These are phyloP conservation scores for Meriones psammophilus DNA, from an alignment of 2,797 vertebrate genomes.

Conservation along the genomic window DNA sequence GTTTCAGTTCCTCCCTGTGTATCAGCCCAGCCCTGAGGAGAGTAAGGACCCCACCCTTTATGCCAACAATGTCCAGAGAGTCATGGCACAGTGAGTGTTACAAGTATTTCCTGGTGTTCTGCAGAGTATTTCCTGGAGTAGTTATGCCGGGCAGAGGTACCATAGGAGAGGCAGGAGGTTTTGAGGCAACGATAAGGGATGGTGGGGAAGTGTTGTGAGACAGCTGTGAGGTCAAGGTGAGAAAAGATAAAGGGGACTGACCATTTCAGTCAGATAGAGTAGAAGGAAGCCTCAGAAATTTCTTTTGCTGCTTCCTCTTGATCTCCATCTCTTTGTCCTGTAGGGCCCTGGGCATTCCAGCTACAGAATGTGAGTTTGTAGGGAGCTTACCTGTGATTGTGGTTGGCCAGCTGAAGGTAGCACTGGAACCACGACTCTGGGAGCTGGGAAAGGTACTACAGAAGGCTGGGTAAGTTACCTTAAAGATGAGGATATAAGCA, in stretches of 20 bases:
- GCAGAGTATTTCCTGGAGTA: constrained; percentile 64
- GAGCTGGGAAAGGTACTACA: constrained; percentile 88
- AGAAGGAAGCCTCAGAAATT: background rate
- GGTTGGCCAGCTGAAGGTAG: constrained; percentile 91
- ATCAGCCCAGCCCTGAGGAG: constrained; percentile 92
- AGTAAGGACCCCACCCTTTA: constrained; percentile 91
- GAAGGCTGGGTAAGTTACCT: constrained; percentile 87
- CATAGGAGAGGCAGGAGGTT: background rate
- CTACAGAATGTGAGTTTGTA: constrained; percentile 93
- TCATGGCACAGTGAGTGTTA: constrained; percentile 93
- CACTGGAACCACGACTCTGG: constrained; percentile 90
- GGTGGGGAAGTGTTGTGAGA: too few species aligned
- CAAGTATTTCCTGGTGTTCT: constrained; percentile 60
- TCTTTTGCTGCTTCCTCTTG: background rate
- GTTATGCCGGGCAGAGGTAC: background rate
- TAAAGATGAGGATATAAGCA: background rate
- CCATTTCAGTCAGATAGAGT: background rate
- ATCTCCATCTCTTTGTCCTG: background rate
- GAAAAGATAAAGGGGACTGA: background rate
- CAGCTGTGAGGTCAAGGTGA: too few species aligned
- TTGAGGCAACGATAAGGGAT: background rate
- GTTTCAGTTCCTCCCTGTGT: constrained; percentile 94
- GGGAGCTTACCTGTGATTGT: constrained; percentile 91
- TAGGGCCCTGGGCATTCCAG: constrained; percentile 92
- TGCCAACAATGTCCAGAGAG: constrained; percentile 93